Evolutionary conservation across 2,797 vertebrate species (phyloP).

Genomic region (Gymnoscopelus microlampas): DNA sequence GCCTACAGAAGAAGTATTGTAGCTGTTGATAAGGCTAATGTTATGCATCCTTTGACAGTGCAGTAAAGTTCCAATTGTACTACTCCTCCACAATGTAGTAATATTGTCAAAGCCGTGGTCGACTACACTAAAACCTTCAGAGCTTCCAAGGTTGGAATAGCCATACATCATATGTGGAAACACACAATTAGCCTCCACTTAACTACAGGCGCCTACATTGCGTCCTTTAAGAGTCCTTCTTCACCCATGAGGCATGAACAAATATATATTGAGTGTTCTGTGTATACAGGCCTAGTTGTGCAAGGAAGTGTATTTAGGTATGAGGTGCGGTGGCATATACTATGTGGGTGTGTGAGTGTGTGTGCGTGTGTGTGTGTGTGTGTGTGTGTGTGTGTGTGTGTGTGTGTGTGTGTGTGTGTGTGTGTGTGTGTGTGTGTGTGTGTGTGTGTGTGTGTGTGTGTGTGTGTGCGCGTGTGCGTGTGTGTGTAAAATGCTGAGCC

Average conservation of each 20-base stretch:
- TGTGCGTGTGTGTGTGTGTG: neutral
- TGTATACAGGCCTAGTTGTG: too few relatives aligned
- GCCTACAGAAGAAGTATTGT: neutral
- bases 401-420: neutral
- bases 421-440: neutral
- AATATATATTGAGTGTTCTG: neutral
- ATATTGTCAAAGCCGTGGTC: slow-evolving; percentile 2
- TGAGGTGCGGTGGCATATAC: too few relatives aligned
- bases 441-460: neutral
- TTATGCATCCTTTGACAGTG: slow-evolving; percentile 11
- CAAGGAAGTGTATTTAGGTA: neutral
- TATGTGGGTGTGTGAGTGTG: neutral
- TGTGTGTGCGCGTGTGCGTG: neutral
- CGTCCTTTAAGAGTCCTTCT: neutral
- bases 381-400: neutral
- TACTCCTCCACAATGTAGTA: neutral
- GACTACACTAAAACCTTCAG: slow-evolving; percentile 15
- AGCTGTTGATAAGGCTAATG: slow-evolving; percentile 22
- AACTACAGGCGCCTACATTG: slow-evolving; percentile 1
- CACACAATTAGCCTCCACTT: slow-evolving; percentile 25
- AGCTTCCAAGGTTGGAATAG: slow-evolving; percentile 32
- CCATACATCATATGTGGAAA: slow-evolving; percentile 19
- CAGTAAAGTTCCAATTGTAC: slow-evolving; percentile 9
- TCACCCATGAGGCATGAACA: neutral
- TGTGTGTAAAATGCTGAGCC: slow-evolving; percentile 18